Evolutionary conservation across 2,113 vertebrate genomes (phyloP), one percentile per base, ranked within the genome.

Genomic region (Physeter macrocephalus): DNA sequence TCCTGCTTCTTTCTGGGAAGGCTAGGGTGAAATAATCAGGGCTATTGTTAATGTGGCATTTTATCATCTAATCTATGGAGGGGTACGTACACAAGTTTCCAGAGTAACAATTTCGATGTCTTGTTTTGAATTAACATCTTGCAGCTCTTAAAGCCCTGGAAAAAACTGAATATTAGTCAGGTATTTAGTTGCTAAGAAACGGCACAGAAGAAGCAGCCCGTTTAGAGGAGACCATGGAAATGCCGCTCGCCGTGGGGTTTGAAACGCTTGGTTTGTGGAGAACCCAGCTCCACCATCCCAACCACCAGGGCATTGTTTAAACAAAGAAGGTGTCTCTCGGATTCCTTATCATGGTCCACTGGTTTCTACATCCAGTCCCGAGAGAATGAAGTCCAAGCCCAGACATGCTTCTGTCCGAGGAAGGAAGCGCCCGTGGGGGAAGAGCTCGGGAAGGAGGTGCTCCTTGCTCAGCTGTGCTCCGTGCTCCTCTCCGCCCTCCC

Each of bases 151-250:
- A 75, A 83, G 72, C 82, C 84, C 80, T 92, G 59, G 91, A 61
- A 91, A 95, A 95, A 88, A 72, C 21, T n/a, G 94, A 96, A 71
- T 93, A 96, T 96, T 86, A 97, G 97, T 97, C 93, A 96, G 97
- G 96, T 96, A 69, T 98, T 97, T 93, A 95, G 97, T 98, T 98
- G 97, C 98, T 98, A 97, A 97, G 97, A 97, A 59, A 97, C 96
- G 0, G 82, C 3, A 5, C 9, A 1, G 71, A 92, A 67, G 95
- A 95, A 69, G 66, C 31, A 0, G 81, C 74, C 41, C 52, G 13
- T 29, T 77, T 15, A 14, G 86, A 78, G 82, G 43, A 18, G 57
- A 25, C 57, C 29, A 41, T 43, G 78, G 78, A 77, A 66, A 69
- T 20, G 39, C 71, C 0, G 0, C 3, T 1, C 8, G 6, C 82